Percentiles rank a stretch among this genome's conserved stretches.
Evolutionary conservation across 2,113 vertebrate species (phyloP).

Genomic region (Furnarius figulus): DNA sequence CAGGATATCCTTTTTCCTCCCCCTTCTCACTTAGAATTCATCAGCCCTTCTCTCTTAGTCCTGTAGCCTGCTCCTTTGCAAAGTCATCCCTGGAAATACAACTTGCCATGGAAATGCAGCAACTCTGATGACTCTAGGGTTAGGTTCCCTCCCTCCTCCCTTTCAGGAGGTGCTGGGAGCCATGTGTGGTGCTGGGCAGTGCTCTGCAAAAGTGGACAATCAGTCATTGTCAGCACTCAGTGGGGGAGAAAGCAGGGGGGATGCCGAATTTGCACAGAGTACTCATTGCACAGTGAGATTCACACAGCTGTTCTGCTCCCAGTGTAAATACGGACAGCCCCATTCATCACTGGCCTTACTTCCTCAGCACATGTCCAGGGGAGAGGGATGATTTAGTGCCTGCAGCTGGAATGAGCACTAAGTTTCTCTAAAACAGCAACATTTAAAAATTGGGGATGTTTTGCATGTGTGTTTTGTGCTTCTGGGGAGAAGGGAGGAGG

Average conservation of each 20-base stretch:
- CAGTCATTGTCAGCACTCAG: slow-evolving; percentile 62
- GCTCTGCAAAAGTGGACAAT: slow-evolving; percentile 57
- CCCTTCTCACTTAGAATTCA: neutral
- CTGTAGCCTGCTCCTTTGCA: neutral
- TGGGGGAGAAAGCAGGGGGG: slow-evolving; percentile 3
- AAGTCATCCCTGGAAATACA: neutral
- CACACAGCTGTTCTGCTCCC: slow-evolving; percentile 70
- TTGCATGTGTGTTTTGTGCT: neutral
- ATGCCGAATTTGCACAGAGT: slow-evolving; percentile 52
- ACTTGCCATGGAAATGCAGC: neutral
- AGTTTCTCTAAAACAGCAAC: slow-evolving; percentile 41
- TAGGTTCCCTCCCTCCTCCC: neutral
- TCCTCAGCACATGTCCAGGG: slow-evolving; percentile 54
- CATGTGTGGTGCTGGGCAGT: slow-evolving; percentile 33
- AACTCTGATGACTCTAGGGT: neutral
- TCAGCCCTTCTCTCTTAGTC: neutral
- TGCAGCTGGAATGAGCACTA: slow-evolving; percentile 61
- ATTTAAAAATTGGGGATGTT: slow-evolving; percentile 58
- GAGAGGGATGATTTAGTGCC: slow-evolving; percentile 77
- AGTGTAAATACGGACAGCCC: slow-evolving; percentile 74
- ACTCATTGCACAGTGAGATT: slow-evolving; percentile 43
- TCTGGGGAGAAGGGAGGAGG: neutral
- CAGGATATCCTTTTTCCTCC: neutral
- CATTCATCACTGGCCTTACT: slow-evolving; percentile 76
- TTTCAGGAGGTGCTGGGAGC: neutral